Base-by-base conservation (phyloP, 2,888 invertebrate species). In the Micropterix aruncella region DNA sequence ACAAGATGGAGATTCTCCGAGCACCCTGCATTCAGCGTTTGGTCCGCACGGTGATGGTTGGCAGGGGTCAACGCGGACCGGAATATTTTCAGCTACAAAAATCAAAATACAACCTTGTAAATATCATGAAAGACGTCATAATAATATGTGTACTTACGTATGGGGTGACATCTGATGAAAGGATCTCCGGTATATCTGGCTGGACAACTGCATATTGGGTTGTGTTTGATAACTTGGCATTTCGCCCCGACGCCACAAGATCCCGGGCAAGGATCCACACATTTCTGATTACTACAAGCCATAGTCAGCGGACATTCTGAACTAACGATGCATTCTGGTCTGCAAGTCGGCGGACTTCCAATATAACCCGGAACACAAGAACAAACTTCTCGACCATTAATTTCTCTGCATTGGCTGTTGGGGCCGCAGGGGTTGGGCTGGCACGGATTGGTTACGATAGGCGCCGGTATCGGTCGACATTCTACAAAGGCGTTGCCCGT, bases 361-460 rank as follows among this genome's bases (percentile, higher is more conserved):
- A 80, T 66, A 58, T 76, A 85, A 36, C 75, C 72, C n/a, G 76
- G 73, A 36, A 82, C 59, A 56, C 86, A 86, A 3, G 82, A 78
- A 56, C 86, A 86, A 1, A 83, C 80, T 14, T 84, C 78, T 54
- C 78, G 77, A 45, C 77, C 77, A 37, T 74, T 75, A 44, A 71
- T 65, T 50, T 70, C 71, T 45, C 74, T 71, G 54, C 83, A 83
- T 57, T 79, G 73, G 46, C 80, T 74, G 53, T 82, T 80, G 4
- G 83, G 75, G 19, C 87, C 87, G 57, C 87, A 87, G 1, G 84
- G 77, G 12, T 82, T 76, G 9, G 81, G 79, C 50, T 72, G 73
- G 55, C 87, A 87, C 4, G 79, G 80, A 55, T 80, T 66, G 37
- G 55, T 50, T 41, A 58, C 56, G 12, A 27, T 12, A 27, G 27